A percentile compares a stretch with the other conserved stretches of the same genome.
These are phyloP conservation scores for Gobio occitaniae DNA, from an alignment of 2,797 vertebrate species.

Conservation along the genomic window DNA sequence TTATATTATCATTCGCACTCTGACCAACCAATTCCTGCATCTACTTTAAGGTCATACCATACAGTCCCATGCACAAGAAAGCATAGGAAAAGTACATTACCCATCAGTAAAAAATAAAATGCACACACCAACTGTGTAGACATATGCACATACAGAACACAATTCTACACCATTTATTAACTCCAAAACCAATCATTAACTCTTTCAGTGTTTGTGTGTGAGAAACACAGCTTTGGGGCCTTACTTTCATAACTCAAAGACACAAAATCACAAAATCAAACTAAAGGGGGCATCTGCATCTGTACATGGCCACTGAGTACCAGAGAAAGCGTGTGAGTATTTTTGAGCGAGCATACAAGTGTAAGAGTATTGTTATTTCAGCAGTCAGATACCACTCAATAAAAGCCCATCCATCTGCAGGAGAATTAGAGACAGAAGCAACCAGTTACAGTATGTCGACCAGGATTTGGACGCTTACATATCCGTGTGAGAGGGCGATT, in stretches of 20 bases:
- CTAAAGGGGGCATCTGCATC: not conserved
- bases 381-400: constrained; percentile 1
- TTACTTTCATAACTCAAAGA: not conserved
- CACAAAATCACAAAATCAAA: not conserved
- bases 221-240: not conserved
- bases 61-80: not conserved
- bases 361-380: not conserved
- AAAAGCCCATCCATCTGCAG: not conserved
- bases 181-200: not conserved
- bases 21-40: not conserved
- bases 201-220: not conserved
- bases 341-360: not conserved
- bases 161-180: not conserved
- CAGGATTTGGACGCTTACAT: constrained; percentile 10
- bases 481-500: not conserved
- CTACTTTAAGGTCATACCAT: not conserved
- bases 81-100: not conserved
- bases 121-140: not conserved
- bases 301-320: not conserved
- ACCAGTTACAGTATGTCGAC: not conserved
- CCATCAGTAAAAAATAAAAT: not conserved
- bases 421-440: constrained; percentile 1
- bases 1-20: not conserved
- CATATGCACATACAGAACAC: not conserved
- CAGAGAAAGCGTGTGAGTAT: not conserved